phyloP scores from a whole-genome alignment of 1,140 invertebrate genomes.

The Trachymyrmex cornetzi region DNA sequence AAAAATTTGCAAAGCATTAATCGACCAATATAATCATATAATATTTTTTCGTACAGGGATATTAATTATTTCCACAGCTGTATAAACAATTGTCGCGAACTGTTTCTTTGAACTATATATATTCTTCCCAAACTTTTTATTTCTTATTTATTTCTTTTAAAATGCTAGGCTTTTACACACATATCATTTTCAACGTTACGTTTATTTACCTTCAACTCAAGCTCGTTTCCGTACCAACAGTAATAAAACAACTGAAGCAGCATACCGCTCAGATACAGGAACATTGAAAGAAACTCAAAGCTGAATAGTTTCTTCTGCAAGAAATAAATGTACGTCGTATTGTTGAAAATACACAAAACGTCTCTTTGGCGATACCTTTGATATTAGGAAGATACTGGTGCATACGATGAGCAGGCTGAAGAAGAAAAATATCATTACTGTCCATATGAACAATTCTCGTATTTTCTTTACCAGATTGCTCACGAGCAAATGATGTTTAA shows the following conservation, averaged over 20 bases:
- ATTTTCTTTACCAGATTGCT: conserved; percentile 6
- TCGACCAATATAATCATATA: not conserved
- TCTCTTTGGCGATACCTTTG: conserved; percentile 21
- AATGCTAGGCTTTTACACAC: not conserved
- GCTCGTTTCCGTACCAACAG: conserved; percentile 66
- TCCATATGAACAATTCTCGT: conserved; percentile 38
- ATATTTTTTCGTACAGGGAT: not conserved
- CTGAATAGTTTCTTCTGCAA: conserved; percentile 36
- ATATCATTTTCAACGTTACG: not conserved
- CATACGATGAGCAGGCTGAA: conserved; percentile 43
- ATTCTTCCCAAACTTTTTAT: too few species aligned
- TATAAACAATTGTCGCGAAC: not conserved
- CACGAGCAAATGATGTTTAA: conserved; percentile 51
- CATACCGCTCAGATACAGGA: conserved; percentile 28
- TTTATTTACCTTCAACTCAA: conserved; percentile 48
- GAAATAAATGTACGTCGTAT: conserved; percentile 1
- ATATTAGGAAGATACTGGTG: conserved; percentile 51
- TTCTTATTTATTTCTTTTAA: too few species aligned
- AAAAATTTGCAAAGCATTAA: not conserved
- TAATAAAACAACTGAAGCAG: conserved; percentile 59
- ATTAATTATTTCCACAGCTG: not conserved
- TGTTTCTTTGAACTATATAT: not conserved
- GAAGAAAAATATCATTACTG: conserved; percentile 41
- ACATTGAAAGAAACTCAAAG: conserved; percentile 44
- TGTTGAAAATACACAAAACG: not conserved